A percentile compares a stretch with the other conserved stretches of the same genome.
These are phyloP conservation scores for Lerista edwardsae DNA, from an alignment of 2,797 vertebrate species.

Conservation along the genomic window DNA sequence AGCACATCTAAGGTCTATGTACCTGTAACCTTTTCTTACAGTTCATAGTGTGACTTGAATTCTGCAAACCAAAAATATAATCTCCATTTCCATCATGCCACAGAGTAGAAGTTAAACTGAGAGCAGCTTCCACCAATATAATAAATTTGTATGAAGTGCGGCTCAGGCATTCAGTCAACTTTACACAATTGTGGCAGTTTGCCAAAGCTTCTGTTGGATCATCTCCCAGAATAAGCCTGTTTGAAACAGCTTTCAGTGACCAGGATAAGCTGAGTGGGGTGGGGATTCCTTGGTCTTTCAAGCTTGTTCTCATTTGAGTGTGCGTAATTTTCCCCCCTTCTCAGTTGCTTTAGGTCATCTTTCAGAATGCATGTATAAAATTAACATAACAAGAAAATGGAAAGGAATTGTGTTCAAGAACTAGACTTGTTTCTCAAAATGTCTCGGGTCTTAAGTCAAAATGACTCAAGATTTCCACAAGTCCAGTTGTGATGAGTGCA, in stretches of 20 bases:
- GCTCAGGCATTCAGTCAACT: not conserved
- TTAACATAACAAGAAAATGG: no score
- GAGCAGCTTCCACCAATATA: not conserved
- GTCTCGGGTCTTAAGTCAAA: no score
- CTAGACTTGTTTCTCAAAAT: no score
- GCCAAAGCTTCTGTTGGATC: slow-evolving; percentile 1
- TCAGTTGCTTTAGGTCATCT: not conserved
- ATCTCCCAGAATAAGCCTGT: not conserved
- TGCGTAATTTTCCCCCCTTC: not conserved
- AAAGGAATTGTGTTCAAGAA: no score
- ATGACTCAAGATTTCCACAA: no score
- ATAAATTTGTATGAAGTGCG: not conserved
- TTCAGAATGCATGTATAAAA: not conserved
- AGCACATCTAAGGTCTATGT: not conserved
- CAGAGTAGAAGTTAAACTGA: not conserved
- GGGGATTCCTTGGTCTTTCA: not conserved
- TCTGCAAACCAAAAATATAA: not conserved
- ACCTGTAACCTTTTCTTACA: not conserved
- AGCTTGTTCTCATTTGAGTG: not conserved
- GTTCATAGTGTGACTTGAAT: not conserved
- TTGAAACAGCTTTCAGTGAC: not conserved
- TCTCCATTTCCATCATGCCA: not conserved
- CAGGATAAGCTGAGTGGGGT: not conserved
- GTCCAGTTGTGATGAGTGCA: no score
- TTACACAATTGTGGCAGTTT: slow-evolving; percentile 1